Base-by-base conservation (phyloP, 1,140 invertebrate genomes). In the Linepithema humile region DNA sequence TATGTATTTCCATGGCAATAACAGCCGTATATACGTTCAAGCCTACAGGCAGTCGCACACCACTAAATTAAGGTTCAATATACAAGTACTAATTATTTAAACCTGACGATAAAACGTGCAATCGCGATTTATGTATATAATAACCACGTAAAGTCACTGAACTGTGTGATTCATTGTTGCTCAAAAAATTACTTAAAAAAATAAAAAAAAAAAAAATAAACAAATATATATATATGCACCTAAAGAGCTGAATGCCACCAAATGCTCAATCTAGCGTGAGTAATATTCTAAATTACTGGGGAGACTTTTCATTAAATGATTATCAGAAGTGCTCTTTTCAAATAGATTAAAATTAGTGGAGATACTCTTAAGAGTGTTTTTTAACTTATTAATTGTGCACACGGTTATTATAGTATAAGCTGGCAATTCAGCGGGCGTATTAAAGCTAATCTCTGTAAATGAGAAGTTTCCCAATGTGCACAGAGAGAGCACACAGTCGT, bases 31-130 rank as follows among this genome's bases (percentile, higher is more conserved):
- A 67, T 53, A 78, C 12, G 38, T 80, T 77, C 64, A 86, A 88
- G 89, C 89, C 82, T 89, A 84, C 84, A 92, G 90, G 92, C 90
- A 87, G 77, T 93, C 91, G 92, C 92, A 93, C 92, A 93, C 91
- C 90, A 92, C 92, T 91, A 89, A 92, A 83, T 85, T 67, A 80
- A 91, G 59, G 83, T 86, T 87, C 45, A 90, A 88, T 90, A 74
- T 87, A 89, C 82, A 88, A 87, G 55, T 90, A 90, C 90, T 89
- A 90, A 84, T 84, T 67, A 60, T 88, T 86, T 78, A 84, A 89
- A 86, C 67, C 82, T 86, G 84, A 85, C 85, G 59, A 88, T 84
- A 87, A 85, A 90, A 85, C 87, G 87, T 90, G 89, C 87, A 90
- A 84, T 77, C 78, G 60, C 77, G 83, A 83, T 50, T 75, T 40